Evolutionary conservation across 2,797 vertebrate species (phyloP).

Genomic region (Sparus aurata): DNA sequence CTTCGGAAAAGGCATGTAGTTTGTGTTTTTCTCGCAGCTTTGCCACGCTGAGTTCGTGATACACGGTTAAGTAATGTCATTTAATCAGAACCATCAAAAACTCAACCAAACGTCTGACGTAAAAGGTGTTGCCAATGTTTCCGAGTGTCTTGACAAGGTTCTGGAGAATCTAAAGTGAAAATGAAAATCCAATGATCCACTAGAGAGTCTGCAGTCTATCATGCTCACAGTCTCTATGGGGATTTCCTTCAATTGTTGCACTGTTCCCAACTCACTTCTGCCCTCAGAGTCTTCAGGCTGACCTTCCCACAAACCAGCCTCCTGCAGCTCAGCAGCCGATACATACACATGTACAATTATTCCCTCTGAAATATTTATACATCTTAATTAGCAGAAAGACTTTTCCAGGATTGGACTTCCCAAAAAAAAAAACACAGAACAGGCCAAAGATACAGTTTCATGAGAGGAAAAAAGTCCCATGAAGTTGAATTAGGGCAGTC

Average conservation of each 20-base stretch:
- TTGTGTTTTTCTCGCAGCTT: not conserved
- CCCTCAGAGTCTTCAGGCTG: conserved; percentile 30
- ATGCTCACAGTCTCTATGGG: conserved; percentile 62
- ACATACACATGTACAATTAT: not conserved
- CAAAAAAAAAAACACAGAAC: not conserved
- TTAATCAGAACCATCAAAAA: not conserved
- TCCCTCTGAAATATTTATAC: not conserved
- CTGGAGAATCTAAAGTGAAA: conserved; percentile 43
- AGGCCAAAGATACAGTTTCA: not conserved
- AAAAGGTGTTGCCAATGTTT: conserved; percentile 27
- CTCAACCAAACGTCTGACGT: conserved; percentile 19
- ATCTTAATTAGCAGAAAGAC: not conserved
- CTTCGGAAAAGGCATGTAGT: not conserved
- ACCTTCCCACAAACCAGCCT: conserved; percentile 22
- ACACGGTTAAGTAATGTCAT: conserved; percentile 7
- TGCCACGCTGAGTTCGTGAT: not conserved
- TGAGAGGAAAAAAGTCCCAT: not conserved
- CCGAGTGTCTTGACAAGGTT: conserved; percentile 25
- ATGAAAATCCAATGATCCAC: conserved; percentile 22
- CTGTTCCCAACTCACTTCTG: conserved; percentile 56
- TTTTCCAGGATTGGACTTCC: not conserved
- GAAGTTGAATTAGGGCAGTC: not conserved
- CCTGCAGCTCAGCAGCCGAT: conserved; percentile 12
- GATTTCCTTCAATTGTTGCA: conserved; percentile 85
- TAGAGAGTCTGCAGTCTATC: conserved; percentile 55